Percentiles rank a stretch among this genome's conserved stretches.
phyloP scores from a whole-genome alignment of 2,113 vertebrate genomes.

The Malurus alboscapulatus region DNA sequence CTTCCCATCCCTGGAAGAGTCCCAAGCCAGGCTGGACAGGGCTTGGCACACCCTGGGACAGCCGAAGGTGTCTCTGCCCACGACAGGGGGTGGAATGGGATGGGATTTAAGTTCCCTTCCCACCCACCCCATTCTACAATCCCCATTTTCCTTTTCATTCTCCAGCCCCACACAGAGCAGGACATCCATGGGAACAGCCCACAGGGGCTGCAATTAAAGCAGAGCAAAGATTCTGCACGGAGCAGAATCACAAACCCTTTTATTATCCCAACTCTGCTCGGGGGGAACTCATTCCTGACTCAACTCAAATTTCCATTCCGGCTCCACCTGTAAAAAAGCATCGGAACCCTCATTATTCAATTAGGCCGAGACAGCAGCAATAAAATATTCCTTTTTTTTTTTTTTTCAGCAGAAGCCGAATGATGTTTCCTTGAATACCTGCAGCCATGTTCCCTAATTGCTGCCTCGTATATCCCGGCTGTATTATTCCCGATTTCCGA shows the following conservation, averaged over 20 bases:
- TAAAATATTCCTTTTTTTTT: conserved; percentile 12
- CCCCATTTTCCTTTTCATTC: fast-evolving
- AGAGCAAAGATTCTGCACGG: not conserved
- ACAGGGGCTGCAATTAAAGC: not conserved
- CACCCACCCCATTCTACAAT: not conserved
- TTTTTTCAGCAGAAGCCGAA: not conserved
- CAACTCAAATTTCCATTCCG: not conserved
- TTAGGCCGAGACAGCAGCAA: conserved; percentile 29
- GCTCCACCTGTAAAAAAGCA: conserved; percentile 5
- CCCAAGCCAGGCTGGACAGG: fast-evolving
- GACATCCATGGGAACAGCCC: not conserved
- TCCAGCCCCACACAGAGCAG: fast-evolving
- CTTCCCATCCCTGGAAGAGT: not conserved
- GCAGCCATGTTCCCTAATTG: conserved; percentile 61
- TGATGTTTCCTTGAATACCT: conserved; percentile 38
- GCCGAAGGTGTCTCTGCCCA: not conserved
- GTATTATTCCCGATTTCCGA: conserved; percentile 56
- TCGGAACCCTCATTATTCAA: conserved; percentile 47
- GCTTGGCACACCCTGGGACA: not conserved
- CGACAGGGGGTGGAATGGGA: not conserved
- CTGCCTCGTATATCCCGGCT: conserved; percentile 37
- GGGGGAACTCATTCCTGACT: not conserved
- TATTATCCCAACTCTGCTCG: not conserved
- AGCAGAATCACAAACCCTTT: not conserved
- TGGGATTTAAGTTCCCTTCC: not conserved